Conservation (phyloP, 2,113 vertebrate species). For the Notothenia rossii region DNA sequence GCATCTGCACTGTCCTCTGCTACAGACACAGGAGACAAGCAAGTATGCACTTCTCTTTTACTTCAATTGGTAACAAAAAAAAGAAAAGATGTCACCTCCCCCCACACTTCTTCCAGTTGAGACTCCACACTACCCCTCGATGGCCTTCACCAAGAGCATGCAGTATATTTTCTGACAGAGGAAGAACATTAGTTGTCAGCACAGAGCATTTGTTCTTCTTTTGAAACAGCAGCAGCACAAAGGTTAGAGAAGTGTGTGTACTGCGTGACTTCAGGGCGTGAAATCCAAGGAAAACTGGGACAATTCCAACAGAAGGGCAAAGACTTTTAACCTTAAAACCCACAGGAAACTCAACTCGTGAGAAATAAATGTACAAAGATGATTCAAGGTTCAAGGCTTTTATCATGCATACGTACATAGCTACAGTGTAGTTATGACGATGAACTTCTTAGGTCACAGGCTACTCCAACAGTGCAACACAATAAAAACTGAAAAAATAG, state of each 20-base stretch:
- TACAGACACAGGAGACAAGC: slow-evolving; percentile 66
- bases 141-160: slow-evolving; percentile 70
- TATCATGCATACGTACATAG: too few species aligned
- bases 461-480: too few species aligned
- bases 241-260: slow-evolving; percentile 10
- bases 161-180: slow-evolving; percentile 65
- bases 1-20: slow-evolving; percentile 67
- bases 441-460: too few species aligned
- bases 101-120: slow-evolving; percentile 39
- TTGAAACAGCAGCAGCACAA: slow-evolving; percentile 23
- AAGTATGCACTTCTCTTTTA: slow-evolving; percentile 72
- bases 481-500: too few species aligned
- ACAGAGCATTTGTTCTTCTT: slow-evolving; percentile 46
- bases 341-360: too few species aligned
- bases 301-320: background rate
- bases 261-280: slow-evolving; percentile 19
- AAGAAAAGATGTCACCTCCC: slow-evolving; percentile 24
- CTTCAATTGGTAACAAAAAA: slow-evolving; percentile 35
- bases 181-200: slow-evolving; percentile 71
- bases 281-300: slow-evolving; percentile 3
- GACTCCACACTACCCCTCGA: slow-evolving; percentile 48
- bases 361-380: too few species aligned
- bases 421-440: too few species aligned
- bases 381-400: too few species aligned
- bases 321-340: too few species aligned